Evolutionary conservation across 2,113 vertebrate species (phyloP).

Genomic region (Catharus minimus): DNA sequence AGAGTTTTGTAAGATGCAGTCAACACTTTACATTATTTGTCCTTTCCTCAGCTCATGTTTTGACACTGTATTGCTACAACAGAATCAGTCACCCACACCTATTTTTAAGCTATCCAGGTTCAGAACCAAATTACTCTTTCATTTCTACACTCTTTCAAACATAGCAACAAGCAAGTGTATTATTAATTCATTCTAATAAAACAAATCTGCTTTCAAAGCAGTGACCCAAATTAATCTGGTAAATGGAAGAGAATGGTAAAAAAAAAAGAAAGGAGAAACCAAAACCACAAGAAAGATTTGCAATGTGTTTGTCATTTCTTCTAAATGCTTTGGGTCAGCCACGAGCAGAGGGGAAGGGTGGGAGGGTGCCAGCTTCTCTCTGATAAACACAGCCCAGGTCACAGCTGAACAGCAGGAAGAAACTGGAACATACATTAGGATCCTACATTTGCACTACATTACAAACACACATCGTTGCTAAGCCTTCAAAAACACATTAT

Average conservation of each 20-base stretch:
- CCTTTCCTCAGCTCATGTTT: neutral
- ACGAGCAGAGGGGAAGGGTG: accelerated
- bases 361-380: neutral
- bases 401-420: neutral
- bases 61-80: neutral
- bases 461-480: neutral
- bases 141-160: neutral
- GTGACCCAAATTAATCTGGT: neutral
- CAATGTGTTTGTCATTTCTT: neutral
- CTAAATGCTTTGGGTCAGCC: neutral
- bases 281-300: neutral
- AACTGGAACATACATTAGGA: neutral
- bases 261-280: neutral
- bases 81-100: neutral
- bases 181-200: neutral
- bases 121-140: neutral
- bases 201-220: neutral
- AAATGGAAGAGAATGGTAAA: neutral
- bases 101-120: neutral
- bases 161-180: neutral
- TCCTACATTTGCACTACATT: neutral
- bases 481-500: neutral
- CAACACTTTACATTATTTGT: neutral
- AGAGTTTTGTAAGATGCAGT: neutral
- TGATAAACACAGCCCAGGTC: neutral